Evolutionary conservation across 2,113 vertebrate species (phyloP), one percentile per base, ranked within the genome.

Genomic region (Pachycephala philippinensis): DNA sequence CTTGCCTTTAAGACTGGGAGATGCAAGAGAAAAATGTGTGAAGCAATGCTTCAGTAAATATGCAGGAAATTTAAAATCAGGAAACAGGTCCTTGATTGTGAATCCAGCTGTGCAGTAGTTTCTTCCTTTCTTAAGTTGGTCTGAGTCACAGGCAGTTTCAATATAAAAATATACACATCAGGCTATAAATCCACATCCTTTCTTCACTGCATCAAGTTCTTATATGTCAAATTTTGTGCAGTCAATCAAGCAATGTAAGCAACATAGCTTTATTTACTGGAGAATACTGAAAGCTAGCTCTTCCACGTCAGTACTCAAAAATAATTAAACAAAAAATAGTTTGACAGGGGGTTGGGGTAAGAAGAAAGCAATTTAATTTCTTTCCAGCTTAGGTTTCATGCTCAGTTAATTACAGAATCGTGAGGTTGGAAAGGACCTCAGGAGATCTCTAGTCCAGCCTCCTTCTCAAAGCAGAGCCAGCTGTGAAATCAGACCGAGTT

Each of bases 321-420:
- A 96, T 95, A 93, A 96, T 96, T 76, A 90, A 35, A 52, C 70
- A 63, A 92, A 89, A 90, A 72, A 15, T 42, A 90, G 76, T 81
- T 94, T 93, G 86, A 60, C 76, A 75, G 83, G 23, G 82, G 37
- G 5, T 15, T 90, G 65, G 44, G 52, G 49, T 90, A 82, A 87
- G 88, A 84, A 95, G 53, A 93, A 93, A 90, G 76, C 64, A 94
- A 89, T 97, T 94, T 96, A 84, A 93, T 96, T 96, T 96, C 64
- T 94, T 64, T 93, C 33, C 80, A 94, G 72, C 83, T 93, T 84
- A 87, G 81, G 88, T 72, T 94, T 92, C 86, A 76, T 81, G 72
- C 69, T 96, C 69, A 81, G 80, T 95, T 97, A 96, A 97, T 95
- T 96, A 96, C 76, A 93, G 95, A 95, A 89, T 81, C 4, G 2